phyloP scores from a whole-genome alignment of 2,113 vertebrate genomes.

The Saccopteryx bilineata region DNA sequence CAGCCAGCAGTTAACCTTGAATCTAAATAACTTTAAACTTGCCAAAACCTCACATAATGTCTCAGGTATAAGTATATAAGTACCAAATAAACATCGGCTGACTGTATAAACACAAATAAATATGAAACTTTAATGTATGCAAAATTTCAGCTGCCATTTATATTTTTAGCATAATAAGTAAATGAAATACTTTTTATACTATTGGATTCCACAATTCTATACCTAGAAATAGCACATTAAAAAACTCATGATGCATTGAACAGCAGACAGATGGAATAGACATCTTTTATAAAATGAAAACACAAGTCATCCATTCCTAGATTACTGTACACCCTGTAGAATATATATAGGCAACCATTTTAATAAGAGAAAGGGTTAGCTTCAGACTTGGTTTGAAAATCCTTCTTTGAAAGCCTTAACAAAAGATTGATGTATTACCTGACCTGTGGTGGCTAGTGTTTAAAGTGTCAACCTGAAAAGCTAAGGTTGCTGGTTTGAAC shows the following conservation, averaged over 20 bases:
- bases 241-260: conserved; percentile 3
- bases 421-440: not conserved
- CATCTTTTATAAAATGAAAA: conserved; percentile 45
- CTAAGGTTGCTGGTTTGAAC: no score
- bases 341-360: not conserved
- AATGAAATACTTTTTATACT: not conserved
- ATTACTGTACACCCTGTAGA: not conserved
- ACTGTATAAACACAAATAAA: conserved; percentile 24
- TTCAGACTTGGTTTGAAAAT: not conserved
- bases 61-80: not conserved
- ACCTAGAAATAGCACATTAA: conserved; percentile 3
- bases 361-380: not conserved
- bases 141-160: conserved; percentile 13
- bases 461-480: no score
- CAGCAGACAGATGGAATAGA: not conserved
- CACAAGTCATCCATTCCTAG: not conserved
- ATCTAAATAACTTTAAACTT: not conserved
- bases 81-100: not conserved
- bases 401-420: not conserved
- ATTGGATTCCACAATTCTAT: not conserved
- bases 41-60: not conserved
- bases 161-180: conserved; percentile 17
- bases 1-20: not conserved
- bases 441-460: no score
- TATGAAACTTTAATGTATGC: not conserved